Conservation (phyloP, 92 coral and sea anemone genomes). For the Chrysogorgia sp. region DNA sequence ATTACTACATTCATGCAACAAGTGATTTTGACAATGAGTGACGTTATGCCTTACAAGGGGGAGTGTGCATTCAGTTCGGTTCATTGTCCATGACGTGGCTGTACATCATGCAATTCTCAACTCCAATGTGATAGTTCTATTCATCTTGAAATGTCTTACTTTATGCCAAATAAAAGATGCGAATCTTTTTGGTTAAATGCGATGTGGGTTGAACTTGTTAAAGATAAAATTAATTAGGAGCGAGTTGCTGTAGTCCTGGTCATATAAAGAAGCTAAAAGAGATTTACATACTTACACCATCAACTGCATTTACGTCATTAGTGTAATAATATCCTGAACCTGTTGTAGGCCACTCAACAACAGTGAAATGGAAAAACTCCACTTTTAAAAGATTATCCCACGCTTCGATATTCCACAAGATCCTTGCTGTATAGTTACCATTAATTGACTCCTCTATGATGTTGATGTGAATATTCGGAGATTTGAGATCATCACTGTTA, state of each 20-base stretch:
- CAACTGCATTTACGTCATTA: neutral
- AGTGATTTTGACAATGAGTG: too few species aligned
- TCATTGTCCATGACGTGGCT: too few species aligned
- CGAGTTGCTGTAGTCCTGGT: neutral
- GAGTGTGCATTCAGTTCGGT: too few species aligned
- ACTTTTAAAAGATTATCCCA: conserved; percentile 11
- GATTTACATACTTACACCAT: conserved; percentile 14
- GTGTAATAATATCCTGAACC: neutral
- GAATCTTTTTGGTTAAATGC: too few species aligned
- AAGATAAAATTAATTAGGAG: neutral
- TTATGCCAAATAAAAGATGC: too few species aligned
- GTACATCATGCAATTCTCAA: too few species aligned
- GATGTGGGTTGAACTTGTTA: too few species aligned
- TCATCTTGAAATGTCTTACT: too few species aligned
- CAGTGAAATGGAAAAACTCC: conserved; percentile 12
- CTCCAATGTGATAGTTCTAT: too few species aligned
- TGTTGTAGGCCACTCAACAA: neutral
- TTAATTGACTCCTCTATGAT: neutral
- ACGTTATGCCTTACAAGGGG: too few species aligned
- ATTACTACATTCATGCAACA: too few species aligned
- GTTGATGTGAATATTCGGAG: neutral
- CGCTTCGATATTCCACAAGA: conserved; percentile 22
- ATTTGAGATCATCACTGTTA: neutral
- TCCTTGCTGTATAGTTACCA: conserved; percentile 15
- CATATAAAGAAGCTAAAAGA: too few species aligned